Percentiles rank a stretch among this genome's conserved stretches.
Conservation (phyloP, 2,797 vertebrate genomes). For the Oreortyx pictus region DNA sequence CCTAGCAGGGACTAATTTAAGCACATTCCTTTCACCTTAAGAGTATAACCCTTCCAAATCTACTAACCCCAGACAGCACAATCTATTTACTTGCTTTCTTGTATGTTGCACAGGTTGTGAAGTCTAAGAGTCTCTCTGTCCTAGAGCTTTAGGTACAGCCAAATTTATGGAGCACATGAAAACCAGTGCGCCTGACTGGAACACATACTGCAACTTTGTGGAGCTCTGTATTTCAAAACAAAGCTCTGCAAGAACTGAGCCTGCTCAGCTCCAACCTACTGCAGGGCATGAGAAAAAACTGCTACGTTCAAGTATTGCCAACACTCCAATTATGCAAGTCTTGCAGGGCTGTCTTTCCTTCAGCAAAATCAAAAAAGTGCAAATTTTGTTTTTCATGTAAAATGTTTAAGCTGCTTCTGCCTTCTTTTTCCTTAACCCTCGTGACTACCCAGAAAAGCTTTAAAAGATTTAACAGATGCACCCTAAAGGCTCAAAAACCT, state of each 20-base stretch:
- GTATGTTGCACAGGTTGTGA: background rate
- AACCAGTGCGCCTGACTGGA: background rate
- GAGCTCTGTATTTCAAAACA: background rate
- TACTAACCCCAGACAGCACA: constrained; percentile 4
- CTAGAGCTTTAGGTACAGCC: background rate
- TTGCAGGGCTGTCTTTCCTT: background rate
- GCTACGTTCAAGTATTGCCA: constrained; percentile 3
- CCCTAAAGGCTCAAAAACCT: constrained; percentile 52
- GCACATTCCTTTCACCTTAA: constrained; percentile 27
- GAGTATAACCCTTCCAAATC: constrained; percentile 6
- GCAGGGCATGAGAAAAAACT: constrained; percentile 55
- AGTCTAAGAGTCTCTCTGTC: background rate
- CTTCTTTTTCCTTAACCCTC: background rate
- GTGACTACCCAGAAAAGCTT: background rate
- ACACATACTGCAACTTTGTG: background rate
- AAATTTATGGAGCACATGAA: background rate
- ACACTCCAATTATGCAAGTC: constrained; percentile 41
- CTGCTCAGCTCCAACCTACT: constrained; percentile 22
- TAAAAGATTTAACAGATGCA: constrained; percentile 5
- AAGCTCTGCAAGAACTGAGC: constrained; percentile 5
- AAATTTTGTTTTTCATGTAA: background rate
- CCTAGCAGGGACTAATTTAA: background rate
- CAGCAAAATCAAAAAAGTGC: background rate
- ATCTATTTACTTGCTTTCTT: constrained; percentile 5
- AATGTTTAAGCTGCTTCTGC: background rate